A percentile compares a stretch with the other conserved stretches of the same genome.
Evolutionary conservation across 2,113 vertebrate genomes (phyloP).

Genomic region (Podilymbus podiceps): DNA sequence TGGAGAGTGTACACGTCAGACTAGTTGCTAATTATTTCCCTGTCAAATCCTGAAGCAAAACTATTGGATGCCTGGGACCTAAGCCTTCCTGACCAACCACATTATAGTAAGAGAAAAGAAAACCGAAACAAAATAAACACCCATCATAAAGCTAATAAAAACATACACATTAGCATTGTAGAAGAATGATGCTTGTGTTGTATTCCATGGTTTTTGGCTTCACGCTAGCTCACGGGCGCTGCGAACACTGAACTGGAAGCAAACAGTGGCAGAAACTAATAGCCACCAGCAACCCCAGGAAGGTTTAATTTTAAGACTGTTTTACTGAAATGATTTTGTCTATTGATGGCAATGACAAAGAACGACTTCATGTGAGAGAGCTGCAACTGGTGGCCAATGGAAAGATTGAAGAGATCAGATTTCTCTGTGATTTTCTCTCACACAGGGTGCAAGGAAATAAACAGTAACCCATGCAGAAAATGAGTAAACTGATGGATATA

Average conservation of each 20-base stretch:
- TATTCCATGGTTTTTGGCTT: constrained; percentile 1
- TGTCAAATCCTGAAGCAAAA: constrained; percentile 35
- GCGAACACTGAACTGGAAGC: not conserved
- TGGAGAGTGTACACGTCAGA: constrained; percentile 3
- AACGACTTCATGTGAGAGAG: not conserved
- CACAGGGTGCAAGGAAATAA: not conserved
- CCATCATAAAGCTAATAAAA: constrained; percentile 24
- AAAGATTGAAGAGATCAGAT: not conserved
- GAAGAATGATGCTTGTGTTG: not conserved
- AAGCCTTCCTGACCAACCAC: constrained; percentile 8
- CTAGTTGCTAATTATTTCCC: constrained; percentile 20
- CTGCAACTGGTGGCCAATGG: not conserved
- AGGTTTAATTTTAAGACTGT: not conserved
- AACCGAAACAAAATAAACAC: constrained; percentile 7
- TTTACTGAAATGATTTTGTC: not conserved
- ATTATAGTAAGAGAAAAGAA: not conserved
- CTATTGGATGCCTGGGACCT: not conserved
- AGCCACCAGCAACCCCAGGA: not conserved
- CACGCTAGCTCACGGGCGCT: not conserved
- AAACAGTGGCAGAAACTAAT: not conserved
- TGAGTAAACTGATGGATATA: not conserved
- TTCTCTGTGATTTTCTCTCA: constrained; percentile 25
- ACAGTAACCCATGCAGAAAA: not conserved
- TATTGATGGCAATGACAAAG: not conserved
- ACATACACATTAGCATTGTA: constrained; percentile 29